A percentile compares a stretch with the other conserved stretches of the same genome.
Conservation (phyloP, 2,888 invertebrate genomes). For the Drosophila formosana region DNA sequence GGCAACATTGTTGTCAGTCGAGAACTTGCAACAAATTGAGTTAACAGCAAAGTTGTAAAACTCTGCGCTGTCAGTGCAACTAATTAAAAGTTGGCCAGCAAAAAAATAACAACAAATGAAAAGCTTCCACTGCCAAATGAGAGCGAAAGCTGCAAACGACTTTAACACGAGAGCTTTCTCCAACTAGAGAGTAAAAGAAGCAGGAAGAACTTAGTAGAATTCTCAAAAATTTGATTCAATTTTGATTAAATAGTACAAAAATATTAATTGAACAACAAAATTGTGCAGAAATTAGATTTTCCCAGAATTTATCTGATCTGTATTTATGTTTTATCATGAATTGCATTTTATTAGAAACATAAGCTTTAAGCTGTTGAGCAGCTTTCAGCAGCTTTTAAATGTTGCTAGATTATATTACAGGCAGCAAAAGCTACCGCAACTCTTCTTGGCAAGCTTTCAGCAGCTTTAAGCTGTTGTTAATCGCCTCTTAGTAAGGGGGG, state of each 20-base stretch:
- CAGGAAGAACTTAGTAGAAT: not conserved
- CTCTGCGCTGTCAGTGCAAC: slow-evolving; percentile 6
- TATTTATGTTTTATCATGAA: too few species aligned
- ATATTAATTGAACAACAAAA: too few species aligned
- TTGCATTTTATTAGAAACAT: too few species aligned
- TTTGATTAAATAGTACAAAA: fast-evolving
- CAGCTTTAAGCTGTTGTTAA: not conserved
- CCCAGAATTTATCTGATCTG: not conserved
- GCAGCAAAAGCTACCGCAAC: too few species aligned
- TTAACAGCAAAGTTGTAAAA: slow-evolving; percentile 13
- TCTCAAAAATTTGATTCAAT: too few species aligned
- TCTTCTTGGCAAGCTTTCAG: too few species aligned
- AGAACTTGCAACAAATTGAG: slow-evolving; percentile 25
- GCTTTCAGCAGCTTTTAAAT: not conserved
- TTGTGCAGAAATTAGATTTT: too few species aligned
- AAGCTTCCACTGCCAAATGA: not conserved
- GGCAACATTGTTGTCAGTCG: slow-evolving; percentile 33
- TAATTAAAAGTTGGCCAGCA: slow-evolving; percentile 7
- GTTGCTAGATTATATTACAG: too few species aligned
- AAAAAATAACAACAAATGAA: not conserved
- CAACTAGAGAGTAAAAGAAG: too few species aligned
- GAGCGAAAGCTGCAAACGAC: not conserved
- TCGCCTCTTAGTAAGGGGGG: too few species aligned
- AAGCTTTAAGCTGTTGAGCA: not conserved
- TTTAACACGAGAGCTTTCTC: slow-evolving; percentile 1